Evolutionary conservation across 1,140 invertebrate species (phyloP).

Genomic region (Drosophila gunungcola): DNA sequence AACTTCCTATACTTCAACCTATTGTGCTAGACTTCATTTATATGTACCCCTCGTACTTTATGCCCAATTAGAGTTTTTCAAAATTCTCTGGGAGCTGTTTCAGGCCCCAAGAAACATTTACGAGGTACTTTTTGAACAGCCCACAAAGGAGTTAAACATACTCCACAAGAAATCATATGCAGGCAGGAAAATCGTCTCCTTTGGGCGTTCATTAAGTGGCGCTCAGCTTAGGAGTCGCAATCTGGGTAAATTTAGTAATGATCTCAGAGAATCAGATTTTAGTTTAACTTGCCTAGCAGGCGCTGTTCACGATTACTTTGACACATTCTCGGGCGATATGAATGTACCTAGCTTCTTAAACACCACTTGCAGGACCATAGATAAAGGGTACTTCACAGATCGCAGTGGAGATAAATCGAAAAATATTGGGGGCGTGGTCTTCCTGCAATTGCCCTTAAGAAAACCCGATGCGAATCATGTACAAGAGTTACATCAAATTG

Average conservation of each 20-base stretch:
- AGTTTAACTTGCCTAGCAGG: conserved; percentile 86
- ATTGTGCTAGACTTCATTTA: conserved; percentile 85
- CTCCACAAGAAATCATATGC: conserved; percentile 90
- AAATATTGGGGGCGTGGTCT: conserved; percentile 84
- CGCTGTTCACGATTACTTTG: conserved; percentile 74
- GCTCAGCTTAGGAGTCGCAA: conserved; percentile 77
- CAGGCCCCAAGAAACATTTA: conserved; percentile 87
- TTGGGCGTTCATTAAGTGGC: conserved; percentile 89
- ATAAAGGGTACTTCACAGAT: conserved; percentile 79
- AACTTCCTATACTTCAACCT: conserved; percentile 79
- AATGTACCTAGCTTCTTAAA: conserved; percentile 81
- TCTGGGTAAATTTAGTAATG: conserved; percentile 86
- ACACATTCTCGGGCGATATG: conserved; percentile 39
- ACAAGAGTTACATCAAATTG: conserved; percentile 86
- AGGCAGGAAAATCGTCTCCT: conserved; percentile 91
- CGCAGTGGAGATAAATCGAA: conserved; percentile 64
- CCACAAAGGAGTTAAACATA: conserved; percentile 85
- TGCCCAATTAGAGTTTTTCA: conserved; percentile 86
- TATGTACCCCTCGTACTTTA: conserved; percentile 87
- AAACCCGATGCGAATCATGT: conserved; percentile 76
- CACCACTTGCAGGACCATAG: conserved; percentile 85
- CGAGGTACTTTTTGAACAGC: conserved; percentile 86
- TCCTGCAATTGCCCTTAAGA: conserved; percentile 85
- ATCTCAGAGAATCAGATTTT: conserved; percentile 89
- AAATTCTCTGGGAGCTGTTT: conserved; percentile 86